phyloP scores from a whole-genome alignment of 2,113 vertebrate species.

The Orycteropus afer region DNA sequence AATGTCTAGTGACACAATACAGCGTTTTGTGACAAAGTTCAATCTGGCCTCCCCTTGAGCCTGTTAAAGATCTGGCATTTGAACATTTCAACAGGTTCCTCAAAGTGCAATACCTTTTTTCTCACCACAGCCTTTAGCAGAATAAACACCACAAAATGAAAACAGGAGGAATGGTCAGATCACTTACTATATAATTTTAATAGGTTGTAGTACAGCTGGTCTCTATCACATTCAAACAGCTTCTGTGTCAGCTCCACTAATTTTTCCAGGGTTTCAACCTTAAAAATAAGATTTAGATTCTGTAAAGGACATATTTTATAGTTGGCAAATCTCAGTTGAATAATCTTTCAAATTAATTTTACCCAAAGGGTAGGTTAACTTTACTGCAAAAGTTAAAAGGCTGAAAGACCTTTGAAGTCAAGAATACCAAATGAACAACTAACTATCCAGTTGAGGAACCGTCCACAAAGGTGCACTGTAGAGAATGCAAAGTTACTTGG shows the following conservation, averaged over 20 bases:
- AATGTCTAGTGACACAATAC: neutral
- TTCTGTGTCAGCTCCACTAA: conserved; percentile 93
- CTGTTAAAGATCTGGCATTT: neutral
- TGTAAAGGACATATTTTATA: neutral
- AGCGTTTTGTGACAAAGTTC: neutral
- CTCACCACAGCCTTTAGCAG: neutral
- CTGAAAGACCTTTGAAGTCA: neutral
- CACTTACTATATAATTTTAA: conserved; percentile 93
- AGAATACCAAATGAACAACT: neutral
- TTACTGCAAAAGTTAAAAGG: neutral
- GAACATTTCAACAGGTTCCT: neutral
- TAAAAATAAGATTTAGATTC: conserved; percentile 60
- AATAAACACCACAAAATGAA: neutral
- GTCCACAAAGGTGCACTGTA: neutral
- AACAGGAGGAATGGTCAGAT: neutral
- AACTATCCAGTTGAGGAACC: neutral
- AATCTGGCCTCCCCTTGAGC: neutral
- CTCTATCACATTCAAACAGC: conserved; percentile 96
- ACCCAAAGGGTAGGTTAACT: neutral
- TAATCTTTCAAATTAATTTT: neutral
- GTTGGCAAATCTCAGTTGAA: neutral
- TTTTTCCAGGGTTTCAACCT: conserved; percentile 93
- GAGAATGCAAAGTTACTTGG: neutral
- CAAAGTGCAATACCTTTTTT: neutral
- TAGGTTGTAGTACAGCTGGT: conserved; percentile 93